Evolutionary conservation across 2,797 vertebrate genomes (phyloP), one percentile per base, ranked within the genome.

Genomic region (Scleropages formosus): DNA sequence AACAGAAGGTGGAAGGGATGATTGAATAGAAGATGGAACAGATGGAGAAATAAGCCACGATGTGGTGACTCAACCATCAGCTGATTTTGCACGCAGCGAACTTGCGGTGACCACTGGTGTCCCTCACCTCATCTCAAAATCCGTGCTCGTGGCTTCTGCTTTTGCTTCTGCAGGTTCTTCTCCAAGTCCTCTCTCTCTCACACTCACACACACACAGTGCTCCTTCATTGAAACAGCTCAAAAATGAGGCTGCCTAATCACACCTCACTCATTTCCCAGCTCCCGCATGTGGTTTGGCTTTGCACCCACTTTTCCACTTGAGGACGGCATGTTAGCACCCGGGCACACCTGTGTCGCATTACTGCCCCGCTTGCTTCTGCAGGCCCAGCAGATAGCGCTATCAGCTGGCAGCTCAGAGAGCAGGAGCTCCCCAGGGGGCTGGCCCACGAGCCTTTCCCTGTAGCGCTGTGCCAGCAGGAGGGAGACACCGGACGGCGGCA

Each of bases 261-360:
- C 93, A 94, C 93, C 92, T 95, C 91, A 90, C 88, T 88, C 83
- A 88, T 90, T 87, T 88, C 89, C 91, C 90, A 86, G 90, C 86
- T 72, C 68, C 82, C 84, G 94, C 96, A 97, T 97, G 93, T 98
- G 96, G 94, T 98, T 98, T 94, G 90, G 96, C 93, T 98, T 98
- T 96, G 90, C 95, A 97, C 95, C 94, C 93, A 95, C 93, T 96
- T 96, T 94, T 94, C 94, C 93, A 93, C 91, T 92, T 92, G 93
- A 93, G 92, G 92, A 89, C 92, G 92, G 91, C 92, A 89, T 93
- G 93, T 95, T 92, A 92, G 95, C 95, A 94, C 95, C 91, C 89
- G 84, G 82, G 78, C 83, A 87, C 95, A 95, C 94, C 95, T 98
- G 96, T 89, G 90, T 91, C 82, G 85, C 88, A 94, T 98, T 95